Base-by-base conservation (phyloP, 2,113 vertebrate species). In the Nibea albiflora region DNA sequence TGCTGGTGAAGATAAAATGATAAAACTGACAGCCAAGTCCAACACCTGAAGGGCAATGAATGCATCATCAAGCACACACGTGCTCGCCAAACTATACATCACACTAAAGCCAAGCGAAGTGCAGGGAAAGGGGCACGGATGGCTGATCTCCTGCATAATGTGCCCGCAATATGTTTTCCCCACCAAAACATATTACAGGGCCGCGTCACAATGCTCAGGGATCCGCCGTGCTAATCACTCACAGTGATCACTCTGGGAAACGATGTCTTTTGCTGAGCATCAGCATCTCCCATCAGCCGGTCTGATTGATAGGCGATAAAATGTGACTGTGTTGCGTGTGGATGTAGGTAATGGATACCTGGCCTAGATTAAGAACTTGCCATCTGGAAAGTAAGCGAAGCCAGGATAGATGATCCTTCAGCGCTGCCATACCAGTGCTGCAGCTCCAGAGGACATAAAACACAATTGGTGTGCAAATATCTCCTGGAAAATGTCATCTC, bases 391-490 rank as follows among this genome's bases (percentile, higher is more conserved):
- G 64, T 71, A 80, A 86, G 85, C 47, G 9, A 54, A 79, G 77
- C 2, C 2, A 31, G 61, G 78, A 89, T 63, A 62, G 73, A 90
- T 74, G 77, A 85, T 82, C 77, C 81, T 81, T 73, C 75, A 83
- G 78, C 12, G 20, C 28, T 73, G 80, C 60, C 60, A 6, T 53
- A 69, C 76, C 66, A 61, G 73, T 46, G 52, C 60, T 20, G 47
- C 46, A 3, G 53, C 86, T 68, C 64, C 11, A 2, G 78, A 85
- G 84, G 77, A 80, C 78, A 85, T 90, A 78, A 91, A 89, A 78
- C 56, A 86, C 80, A 91, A 93, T 78, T 93, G 88, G 76, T 68
- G 65, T 70, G 81, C 81, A 88, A 80, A 92, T 91, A 90, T 92
- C 84, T 90, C 67, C 72, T 44, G 56, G 72, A 83, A 88, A 93